phyloP scores from a whole-genome alignment of 2,797 vertebrate genomes.

The Epinephelus malabaricus region DNA sequence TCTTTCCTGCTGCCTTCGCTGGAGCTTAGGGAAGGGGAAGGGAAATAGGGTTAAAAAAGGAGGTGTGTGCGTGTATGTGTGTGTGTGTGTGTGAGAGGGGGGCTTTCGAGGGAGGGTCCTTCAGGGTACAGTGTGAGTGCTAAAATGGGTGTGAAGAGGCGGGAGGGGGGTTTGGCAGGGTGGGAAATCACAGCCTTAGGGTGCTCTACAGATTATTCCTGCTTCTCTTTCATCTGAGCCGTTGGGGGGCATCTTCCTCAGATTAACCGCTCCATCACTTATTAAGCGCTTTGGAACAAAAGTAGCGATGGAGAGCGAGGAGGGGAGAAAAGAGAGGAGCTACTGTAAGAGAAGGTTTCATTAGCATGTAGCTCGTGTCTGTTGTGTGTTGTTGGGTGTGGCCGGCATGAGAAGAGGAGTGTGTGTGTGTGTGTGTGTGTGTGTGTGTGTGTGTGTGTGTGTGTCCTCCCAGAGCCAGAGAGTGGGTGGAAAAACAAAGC shows the following conservation, averaged over 20 bases:
- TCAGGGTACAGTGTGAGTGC: conserved; percentile 64
- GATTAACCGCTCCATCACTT: conserved; percentile 80
- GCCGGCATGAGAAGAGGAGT: conserved; percentile 27
- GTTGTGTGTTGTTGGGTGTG: conserved; percentile 59
- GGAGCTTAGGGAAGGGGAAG: conserved; percentile 40
- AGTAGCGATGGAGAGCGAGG: conserved; percentile 42
- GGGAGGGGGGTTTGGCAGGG: conserved; percentile 54
- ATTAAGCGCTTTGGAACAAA: conserved; percentile 78
- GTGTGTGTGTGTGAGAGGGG: conserved; percentile 5
- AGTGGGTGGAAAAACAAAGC: conserved; percentile 32
- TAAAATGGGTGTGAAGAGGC: conserved; percentile 57
- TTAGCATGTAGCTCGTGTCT: conserved; percentile 40
- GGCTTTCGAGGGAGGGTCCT: conserved; percentile 61
- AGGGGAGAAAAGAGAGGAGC: conserved; percentile 18
- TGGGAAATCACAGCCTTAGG: conserved; percentile 72
- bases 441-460: neutral
- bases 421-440: too few species aligned
- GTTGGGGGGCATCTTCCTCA: conserved; percentile 57
- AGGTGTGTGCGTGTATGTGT: conserved; percentile 20
- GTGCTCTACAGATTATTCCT: conserved; percentile 76
- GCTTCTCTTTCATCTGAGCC: conserved; percentile 77
- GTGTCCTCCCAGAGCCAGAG: conserved; percentile 2
- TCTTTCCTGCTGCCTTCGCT: conserved; percentile 49
- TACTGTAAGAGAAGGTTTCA: conserved; percentile 38
- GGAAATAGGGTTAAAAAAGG: conserved; percentile 15